Percentiles rank a stretch among this genome's conserved stretches.
phyloP scores from a whole-genome alignment of 2,797 vertebrate species.

The Macroramphosus scolopax region DNA sequence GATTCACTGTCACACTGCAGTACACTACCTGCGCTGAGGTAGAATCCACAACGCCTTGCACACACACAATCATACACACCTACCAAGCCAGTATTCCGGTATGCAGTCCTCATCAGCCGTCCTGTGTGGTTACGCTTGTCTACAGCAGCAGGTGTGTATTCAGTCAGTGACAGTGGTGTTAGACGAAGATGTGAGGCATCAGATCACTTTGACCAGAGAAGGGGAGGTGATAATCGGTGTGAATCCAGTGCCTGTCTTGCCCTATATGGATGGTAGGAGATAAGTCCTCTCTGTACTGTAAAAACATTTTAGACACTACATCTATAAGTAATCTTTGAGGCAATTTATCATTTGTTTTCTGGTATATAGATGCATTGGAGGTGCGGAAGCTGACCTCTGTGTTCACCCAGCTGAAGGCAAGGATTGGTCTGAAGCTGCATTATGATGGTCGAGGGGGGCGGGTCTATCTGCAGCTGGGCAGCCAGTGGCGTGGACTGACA shows the following conservation, averaged over 20 bases:
- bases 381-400: conserved; percentile 89
- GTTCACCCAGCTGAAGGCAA: conserved; percentile 88
- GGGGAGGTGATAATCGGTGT: conserved; percentile 87
- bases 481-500: conserved; percentile 86
- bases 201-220: conserved; percentile 89
- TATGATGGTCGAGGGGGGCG: conserved; percentile 89
- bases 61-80: conserved; percentile 12
- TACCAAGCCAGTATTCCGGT: not conserved
- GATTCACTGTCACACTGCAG: conserved; percentile 90
- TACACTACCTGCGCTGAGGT: conserved; percentile 92
- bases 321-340: too few species aligned
- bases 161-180: conserved; percentile 91
- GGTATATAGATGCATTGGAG: conserved; percentile 79
- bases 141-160: conserved; percentile 88
- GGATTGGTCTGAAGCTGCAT: conserved; percentile 86
- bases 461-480: conserved; percentile 89
- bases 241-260: conserved; percentile 81
- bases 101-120: too few species aligned
- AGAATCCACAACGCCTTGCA: conserved; percentile 37
- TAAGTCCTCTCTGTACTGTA: too few species aligned
- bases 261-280: conserved; percentile 80
- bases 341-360: not conserved
- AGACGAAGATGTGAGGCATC: conserved; percentile 89
- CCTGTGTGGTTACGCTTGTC: conserved; percentile 16
- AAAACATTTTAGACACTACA: too few species aligned